A percentile compares a stretch with the other conserved stretches of the same genome.
Conservation (phyloP, 2,797 vertebrate species). For the Moxostoma hubbsi region DNA sequence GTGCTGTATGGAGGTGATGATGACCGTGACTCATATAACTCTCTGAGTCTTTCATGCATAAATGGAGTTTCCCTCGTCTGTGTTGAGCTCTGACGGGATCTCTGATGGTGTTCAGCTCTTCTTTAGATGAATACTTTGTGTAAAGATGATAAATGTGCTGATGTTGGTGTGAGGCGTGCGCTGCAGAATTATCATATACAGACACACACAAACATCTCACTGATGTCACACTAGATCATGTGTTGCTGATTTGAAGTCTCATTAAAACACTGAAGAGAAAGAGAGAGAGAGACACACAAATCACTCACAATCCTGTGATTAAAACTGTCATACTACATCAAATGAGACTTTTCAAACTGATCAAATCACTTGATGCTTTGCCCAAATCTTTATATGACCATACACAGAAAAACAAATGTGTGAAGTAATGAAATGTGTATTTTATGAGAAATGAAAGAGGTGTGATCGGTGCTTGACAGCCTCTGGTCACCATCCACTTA, state of each 20-base stretch:
- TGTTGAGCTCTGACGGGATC: neutral
- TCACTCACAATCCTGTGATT: neutral
- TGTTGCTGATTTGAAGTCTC: constrained; percentile 3
- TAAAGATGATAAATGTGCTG: constrained; percentile 70
- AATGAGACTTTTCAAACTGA: neutral
- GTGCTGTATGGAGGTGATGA: neutral
- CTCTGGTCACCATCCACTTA: no score
- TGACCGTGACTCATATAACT: no score
- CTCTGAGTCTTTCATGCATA: neutral
- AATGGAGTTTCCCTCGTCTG: neutral
- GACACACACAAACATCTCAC: constrained; percentile 23
- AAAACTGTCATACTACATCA: neutral
- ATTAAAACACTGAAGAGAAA: neutral
- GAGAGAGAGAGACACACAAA: no score
- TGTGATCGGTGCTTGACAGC: constrained; percentile 34
- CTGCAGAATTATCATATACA: constrained; percentile 42
- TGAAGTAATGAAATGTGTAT: constrained; percentile 52
- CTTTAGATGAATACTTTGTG: constrained; percentile 51
- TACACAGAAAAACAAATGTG: constrained; percentile 36
- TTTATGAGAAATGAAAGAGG: constrained; percentile 43
- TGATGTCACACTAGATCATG: neutral
- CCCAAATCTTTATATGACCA: constrained; percentile 45
- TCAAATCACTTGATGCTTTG: constrained; percentile 15
- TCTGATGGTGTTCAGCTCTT: neutral
- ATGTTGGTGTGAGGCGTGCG: constrained; percentile 26